Evolutionary conservation across 2,888 invertebrate genomes (phyloP), one percentile per base, ranked within the genome.

Genomic region (Nymphalis c-album): DNA sequence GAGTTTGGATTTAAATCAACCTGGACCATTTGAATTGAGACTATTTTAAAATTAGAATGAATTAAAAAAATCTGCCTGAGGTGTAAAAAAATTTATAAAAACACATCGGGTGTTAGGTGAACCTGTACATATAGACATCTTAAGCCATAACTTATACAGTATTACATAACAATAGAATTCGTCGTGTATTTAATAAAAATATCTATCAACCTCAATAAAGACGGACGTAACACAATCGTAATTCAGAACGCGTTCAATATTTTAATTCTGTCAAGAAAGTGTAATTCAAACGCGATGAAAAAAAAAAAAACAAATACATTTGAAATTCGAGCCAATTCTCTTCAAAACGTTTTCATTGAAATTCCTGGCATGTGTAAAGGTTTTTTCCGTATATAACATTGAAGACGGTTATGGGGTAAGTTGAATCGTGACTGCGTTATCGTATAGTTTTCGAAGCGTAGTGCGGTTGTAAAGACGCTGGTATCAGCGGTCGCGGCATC

Each of bases 381-480:
- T 22, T 61, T 20, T 45, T 45, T 55, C 59, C 51, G 53, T 53
- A n/a, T 64, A 20, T 47, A 60, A 65, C 65, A 53, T 55, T 65
- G 64, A 63, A 60, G 31, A 60, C 63, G 57, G 53, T 55, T 67
- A 57, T 67, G 57, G 22, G 50, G 31, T 55, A 57, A 47, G 55
- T 62, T 31, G 22, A 61, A 17, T 60, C 46, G 63, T 46, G 67
- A 45, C 55, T 22, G 63, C 40, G 46, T 31, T 63, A 48, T 51
- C 47, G 55, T 64, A 46, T 67, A 64, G 67, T 62, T 16, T 59
- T 35, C 20, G 48, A 60, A 46, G 62, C 58, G 45, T 63, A 59
- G 63, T 60, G 55, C 50, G 13, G 20, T 57, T 45, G 46, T 59
- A 31, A 48, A 48, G 60, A 48, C 60, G 65, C 55, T 40, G 59